Conservation (phyloP, 2,797 vertebrate genomes). For the Sandelia bainsii region DNA sequence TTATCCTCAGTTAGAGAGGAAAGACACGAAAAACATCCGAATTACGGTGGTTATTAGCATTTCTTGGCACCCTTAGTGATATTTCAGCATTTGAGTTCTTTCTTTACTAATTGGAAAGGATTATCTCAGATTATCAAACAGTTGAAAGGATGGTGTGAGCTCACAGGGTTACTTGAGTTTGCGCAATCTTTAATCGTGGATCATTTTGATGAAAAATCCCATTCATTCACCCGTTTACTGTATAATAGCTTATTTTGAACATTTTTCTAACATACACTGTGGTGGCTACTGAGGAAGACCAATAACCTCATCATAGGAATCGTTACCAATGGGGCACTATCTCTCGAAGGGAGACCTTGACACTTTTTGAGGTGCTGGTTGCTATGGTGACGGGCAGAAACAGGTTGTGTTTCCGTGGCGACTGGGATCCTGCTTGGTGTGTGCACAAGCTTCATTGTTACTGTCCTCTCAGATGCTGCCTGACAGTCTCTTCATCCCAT, state of each 20-base stretch:
- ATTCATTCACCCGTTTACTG: not conserved
- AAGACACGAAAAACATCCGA: constrained; percentile 9
- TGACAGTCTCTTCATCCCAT: constrained; percentile 3
- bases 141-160: constrained; percentile 36
- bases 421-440: constrained; percentile 55
- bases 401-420: constrained; percentile 75
- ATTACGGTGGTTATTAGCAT: not conserved
- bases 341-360: constrained; percentile 35
- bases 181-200: constrained; percentile 24
- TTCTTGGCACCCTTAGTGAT: constrained; percentile 17
- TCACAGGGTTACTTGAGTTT: constrained; percentile 24
- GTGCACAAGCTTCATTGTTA: constrained; percentile 54
- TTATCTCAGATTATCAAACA: constrained; percentile 40
- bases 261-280: not conserved
- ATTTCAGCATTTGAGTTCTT: constrained; percentile 43
- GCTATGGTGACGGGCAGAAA: constrained; percentile 71
- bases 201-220: constrained; percentile 19
- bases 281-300: not conserved
- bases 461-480: constrained; percentile 20
- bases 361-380: constrained; percentile 68
- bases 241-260: not conserved
- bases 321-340: constrained; percentile 28
- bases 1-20: not conserved
- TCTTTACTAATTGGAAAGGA: constrained; percentile 22
- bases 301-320: constrained; percentile 5